These are phyloP conservation scores for Aphodius sticticus DNA, from an alignment of 2,888 invertebrate genomes.

Conservation along the genomic window DNA sequence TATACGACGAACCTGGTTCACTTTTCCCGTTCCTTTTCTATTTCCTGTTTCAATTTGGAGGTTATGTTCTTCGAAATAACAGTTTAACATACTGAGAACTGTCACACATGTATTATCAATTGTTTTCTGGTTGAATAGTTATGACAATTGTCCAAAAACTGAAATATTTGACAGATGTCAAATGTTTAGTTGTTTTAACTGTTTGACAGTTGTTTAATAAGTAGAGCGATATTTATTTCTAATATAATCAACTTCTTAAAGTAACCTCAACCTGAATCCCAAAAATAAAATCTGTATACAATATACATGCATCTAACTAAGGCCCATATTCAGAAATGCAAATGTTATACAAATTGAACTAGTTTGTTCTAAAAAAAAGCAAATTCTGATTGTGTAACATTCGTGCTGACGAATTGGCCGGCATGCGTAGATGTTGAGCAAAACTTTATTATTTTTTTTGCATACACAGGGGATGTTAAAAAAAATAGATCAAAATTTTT, in stretches of 20 bases:
- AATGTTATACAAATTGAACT: slow-evolving; percentile 55
- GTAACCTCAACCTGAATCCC: not conserved
- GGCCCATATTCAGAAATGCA: slow-evolving; percentile 64
- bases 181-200: too few species aligned
- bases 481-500: not conserved
- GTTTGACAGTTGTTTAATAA: too few species aligned
- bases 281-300: slow-evolving; percentile 15
- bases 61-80: not conserved
- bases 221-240: too few species aligned
- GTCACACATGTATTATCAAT: too few species aligned
- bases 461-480: not conserved
- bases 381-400: slow-evolving; percentile 53
- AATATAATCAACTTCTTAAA: too few species aligned
- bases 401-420: slow-evolving; percentile 59
- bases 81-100: not conserved
- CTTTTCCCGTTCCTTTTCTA: not conserved
- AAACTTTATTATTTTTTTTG: slow-evolving; percentile 41
- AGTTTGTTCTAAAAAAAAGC: slow-evolving; percentile 8
- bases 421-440: slow-evolving; percentile 53
- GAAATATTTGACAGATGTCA: too few species aligned
- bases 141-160: too few species aligned
- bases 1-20: slow-evolving; percentile 29
- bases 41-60: slow-evolving; percentile 20
- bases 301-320: slow-evolving; percentile 44
- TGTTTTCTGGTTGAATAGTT: too few species aligned